Conservation (phyloP, 2,888 invertebrate genomes). For the Aproaerema taeniolella region DNA sequence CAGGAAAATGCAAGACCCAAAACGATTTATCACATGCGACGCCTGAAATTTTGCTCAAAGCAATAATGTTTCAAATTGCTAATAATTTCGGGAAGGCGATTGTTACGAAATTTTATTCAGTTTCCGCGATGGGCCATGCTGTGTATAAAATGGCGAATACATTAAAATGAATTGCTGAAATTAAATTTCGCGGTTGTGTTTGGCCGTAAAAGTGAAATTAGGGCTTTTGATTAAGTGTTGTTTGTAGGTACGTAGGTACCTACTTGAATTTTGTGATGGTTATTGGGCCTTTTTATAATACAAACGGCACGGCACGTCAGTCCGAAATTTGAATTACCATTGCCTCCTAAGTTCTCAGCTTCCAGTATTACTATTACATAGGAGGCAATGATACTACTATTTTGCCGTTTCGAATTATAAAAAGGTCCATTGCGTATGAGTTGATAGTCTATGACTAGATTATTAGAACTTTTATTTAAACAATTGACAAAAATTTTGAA, state of each 20-base stretch:
- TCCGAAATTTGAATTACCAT: too few species aligned
- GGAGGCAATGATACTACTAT: too few species aligned
- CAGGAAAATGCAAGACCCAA: constrained; percentile 7
- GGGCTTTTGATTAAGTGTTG: constrained; percentile 30
- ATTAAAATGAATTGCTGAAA: constrained; percentile 36
- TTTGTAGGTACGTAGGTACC: too few species aligned
- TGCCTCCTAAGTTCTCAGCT: too few species aligned
- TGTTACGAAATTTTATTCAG: constrained; percentile 23
- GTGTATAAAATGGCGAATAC: constrained; percentile 32
- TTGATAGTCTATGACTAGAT: too few species aligned
- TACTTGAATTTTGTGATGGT: constrained; percentile 20
- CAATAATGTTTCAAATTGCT: constrained; percentile 13
- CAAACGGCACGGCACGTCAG: too few species aligned
- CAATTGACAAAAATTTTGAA: too few species aligned
- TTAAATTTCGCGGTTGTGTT: constrained; percentile 32
- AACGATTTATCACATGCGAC: constrained; percentile 13
- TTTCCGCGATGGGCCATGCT: constrained; percentile 21
- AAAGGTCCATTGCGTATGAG: too few species aligned
- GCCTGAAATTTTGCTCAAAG: constrained; percentile 12
- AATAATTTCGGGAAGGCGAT: constrained; percentile 9
- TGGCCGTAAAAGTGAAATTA: constrained; percentile 22
- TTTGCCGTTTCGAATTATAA: too few species aligned
- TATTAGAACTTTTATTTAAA: too few species aligned
- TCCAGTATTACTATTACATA: too few species aligned
- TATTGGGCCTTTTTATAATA: too few species aligned